These are phyloP conservation scores for Halcyon senegalensis DNA, from an alignment of 2,113 vertebrate species.

Conservation along the genomic window DNA sequence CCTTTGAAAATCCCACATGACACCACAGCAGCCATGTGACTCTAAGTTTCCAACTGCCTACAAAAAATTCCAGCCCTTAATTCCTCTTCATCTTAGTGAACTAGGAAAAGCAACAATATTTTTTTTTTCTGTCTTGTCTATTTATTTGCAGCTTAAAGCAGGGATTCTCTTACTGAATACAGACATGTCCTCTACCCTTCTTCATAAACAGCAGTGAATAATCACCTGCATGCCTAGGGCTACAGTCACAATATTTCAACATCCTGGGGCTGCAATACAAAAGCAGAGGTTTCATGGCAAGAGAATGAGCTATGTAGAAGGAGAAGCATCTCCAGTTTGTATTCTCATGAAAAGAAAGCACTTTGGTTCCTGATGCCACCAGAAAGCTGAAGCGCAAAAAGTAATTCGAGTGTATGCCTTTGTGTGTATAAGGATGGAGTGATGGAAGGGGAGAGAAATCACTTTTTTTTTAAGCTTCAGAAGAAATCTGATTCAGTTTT, in stretches of 20 bases:
- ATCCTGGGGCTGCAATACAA: background rate
- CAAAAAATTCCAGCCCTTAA: background rate
- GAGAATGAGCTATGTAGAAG: accelerated
- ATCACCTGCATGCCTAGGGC: background rate
- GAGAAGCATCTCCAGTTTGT: background rate
- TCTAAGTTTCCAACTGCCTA: background rate
- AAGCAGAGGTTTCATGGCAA: background rate
- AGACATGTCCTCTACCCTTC: background rate
- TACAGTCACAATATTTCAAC: background rate
- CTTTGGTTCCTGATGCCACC: background rate
- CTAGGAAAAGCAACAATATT: background rate
- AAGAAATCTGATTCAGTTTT: background rate
- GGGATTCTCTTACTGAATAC: background rate
- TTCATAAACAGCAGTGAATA: background rate
- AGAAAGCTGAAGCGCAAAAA: background rate
- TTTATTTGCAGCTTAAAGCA: background rate
- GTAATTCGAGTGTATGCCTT: background rate
- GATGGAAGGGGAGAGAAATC: background rate
- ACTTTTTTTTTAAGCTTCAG: background rate
- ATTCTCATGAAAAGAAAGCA: background rate
- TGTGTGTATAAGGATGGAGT: background rate
- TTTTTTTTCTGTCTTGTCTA: background rate
- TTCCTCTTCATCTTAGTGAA: background rate
- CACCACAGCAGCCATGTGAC: background rate
- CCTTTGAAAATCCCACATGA: background rate